These are phyloP conservation scores for Sisyra terminalis DNA, from an alignment of 2,888 invertebrate genomes.

Conservation along the genomic window DNA sequence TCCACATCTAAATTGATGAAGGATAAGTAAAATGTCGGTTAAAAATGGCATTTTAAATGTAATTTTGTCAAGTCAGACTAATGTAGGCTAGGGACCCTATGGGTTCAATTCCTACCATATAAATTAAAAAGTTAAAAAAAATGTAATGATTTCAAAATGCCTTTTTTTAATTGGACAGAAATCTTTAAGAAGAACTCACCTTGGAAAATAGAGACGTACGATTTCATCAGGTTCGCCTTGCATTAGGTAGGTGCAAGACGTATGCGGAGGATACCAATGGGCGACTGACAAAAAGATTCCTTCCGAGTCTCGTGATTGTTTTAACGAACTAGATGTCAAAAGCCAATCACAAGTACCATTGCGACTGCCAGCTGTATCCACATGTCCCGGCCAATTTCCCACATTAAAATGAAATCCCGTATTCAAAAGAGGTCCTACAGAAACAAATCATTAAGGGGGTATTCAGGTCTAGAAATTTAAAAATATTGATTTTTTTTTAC, in stretches of 20 bases:
- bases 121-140: too few species aligned
- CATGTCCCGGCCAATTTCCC: constrained; percentile 86
- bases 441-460: neutral
- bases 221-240: constrained; percentile 75
- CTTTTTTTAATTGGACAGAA: too few species aligned
- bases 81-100: too few species aligned
- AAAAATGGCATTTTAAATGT: too few species aligned
- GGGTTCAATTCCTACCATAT: too few species aligned
- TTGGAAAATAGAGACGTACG: constrained; percentile 77
- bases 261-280: constrained; percentile 89
- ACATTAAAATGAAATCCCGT: constrained; percentile 92
- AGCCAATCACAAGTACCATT: constrained; percentile 83
- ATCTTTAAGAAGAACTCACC: constrained; percentile 32
- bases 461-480: too few species aligned
- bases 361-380: constrained; percentile 72
- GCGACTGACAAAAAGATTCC: constrained; percentile 83
- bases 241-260: constrained; percentile 81
- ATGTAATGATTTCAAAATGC: too few species aligned
- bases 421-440: constrained; percentile 61
- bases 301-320: constrained; percentile 63
- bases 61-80: too few species aligned
- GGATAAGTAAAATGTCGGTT: too few species aligned
- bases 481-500: too few species aligned
- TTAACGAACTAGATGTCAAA: constrained; percentile 63
- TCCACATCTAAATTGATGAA: neutral